phyloP scores from a whole-genome alignment of 2,113 vertebrate species.

The Psophia crepitans region DNA sequence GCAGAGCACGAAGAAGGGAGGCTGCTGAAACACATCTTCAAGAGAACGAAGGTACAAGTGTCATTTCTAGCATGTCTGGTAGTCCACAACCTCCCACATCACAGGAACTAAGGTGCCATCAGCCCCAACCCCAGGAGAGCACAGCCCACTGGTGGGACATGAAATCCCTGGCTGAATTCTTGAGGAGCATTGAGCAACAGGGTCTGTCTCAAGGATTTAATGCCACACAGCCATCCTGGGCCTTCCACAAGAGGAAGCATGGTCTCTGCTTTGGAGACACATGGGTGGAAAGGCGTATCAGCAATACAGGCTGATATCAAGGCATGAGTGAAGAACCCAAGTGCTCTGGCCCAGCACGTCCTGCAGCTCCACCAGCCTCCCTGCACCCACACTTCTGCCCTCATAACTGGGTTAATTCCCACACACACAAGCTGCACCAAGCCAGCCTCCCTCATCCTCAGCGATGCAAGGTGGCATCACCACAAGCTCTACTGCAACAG shows the following conservation, averaged over 20 bases:
- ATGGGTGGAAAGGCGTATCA: not conserved
- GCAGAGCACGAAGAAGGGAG: not conserved
- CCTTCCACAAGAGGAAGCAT: not conserved
- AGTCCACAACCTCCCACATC: not conserved
- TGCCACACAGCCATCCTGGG: not conserved
- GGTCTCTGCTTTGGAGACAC: too few species aligned
- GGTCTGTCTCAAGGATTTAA: not conserved
- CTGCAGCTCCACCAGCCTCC: not conserved
- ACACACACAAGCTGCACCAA: not conserved
- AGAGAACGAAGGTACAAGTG: too few species aligned
- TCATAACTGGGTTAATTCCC: not conserved
- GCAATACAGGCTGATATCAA: not conserved
- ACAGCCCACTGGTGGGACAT: not conserved
- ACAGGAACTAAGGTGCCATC: not conserved
- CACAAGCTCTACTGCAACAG: not conserved
- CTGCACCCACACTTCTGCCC: not conserved
- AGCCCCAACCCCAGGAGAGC: not conserved
- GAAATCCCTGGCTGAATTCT: not conserved
- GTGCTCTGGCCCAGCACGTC: not conserved
- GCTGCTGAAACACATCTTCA: fast-evolving
- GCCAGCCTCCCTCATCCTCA: not conserved
- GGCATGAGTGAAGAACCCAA: not conserved
- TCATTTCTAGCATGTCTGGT: not conserved
- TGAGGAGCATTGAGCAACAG: not conserved
- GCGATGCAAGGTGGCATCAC: not conserved